These are phyloP conservation scores for Burhinus oedicnemus DNA, from an alignment of 2,113 vertebrate species.

Conservation along the genomic window DNA sequence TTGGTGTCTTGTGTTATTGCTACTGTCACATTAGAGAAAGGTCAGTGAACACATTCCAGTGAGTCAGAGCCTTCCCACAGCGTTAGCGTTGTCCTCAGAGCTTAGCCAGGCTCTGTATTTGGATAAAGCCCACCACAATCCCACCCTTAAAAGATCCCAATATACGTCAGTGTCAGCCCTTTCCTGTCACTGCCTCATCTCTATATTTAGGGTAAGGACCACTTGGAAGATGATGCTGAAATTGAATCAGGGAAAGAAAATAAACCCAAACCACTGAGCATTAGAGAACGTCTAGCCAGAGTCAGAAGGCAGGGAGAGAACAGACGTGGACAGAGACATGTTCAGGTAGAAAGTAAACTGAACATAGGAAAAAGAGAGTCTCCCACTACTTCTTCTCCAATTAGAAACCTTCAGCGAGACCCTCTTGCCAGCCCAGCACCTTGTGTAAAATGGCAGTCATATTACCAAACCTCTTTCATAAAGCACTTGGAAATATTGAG, in stretches of 20 bases:
- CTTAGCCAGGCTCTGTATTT: slow-evolving; percentile 33
- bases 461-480: background rate
- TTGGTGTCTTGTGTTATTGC: slow-evolving; percentile 11
- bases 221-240: slow-evolving; percentile 31
- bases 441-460: background rate
- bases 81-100: background rate
- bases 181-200: slow-evolving; percentile 42
- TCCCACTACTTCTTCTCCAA: background rate
- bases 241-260: slow-evolving; percentile 3
- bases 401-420: background rate
- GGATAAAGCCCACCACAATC: slow-evolving; percentile 19
- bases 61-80: slow-evolving; percentile 47
- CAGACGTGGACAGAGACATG: background rate
- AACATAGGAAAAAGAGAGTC: background rate
- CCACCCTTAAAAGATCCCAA: background rate
- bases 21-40: slow-evolving; percentile 12
- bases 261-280: slow-evolving; percentile 10
- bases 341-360: background rate
- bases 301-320: background rate
- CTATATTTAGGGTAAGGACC: background rate
- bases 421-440: background rate
- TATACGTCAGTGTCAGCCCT: slow-evolving; percentile 39
- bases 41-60: background rate
- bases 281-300: background rate
- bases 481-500: background rate